phyloP scores from a whole-genome alignment of 2,888 invertebrate genomes.

The Crepidodera aurea region DNA sequence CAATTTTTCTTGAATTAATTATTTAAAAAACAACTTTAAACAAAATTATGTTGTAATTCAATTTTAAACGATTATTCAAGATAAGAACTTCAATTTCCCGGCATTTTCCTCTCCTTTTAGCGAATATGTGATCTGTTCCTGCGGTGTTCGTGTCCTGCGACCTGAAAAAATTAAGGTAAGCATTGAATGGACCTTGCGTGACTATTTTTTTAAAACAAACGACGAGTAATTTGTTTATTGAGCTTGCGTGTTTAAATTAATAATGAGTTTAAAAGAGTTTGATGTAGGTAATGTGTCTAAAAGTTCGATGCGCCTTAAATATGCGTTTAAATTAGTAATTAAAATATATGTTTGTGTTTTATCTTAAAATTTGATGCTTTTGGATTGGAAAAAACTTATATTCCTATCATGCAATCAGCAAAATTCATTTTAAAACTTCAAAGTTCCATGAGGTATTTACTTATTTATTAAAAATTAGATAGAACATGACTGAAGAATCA shows the following conservation, averaged over 20 bases:
- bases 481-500: too few relatives aligned
- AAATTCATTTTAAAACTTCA: too few relatives aligned
- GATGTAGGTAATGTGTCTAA: not conserved
- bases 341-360: too few relatives aligned
- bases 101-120: conserved; percentile 18
- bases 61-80: not conserved
- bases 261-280: not conserved
- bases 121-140: conserved; percentile 36
- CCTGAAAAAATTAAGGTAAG: conserved; percentile 33
- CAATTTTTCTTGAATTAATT: not conserved
- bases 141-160: conserved; percentile 12
- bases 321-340: too few relatives aligned
- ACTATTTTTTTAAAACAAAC: not conserved
- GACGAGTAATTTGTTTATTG: not conserved
- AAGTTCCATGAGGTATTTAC: too few relatives aligned
- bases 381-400: too few relatives aligned
- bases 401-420: too few relatives aligned
- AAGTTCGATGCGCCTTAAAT: too few relatives aligned
- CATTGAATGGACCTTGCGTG: conserved; percentile 15
- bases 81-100: not conserved
- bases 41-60: too few relatives aligned
- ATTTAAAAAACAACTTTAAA: not conserved
- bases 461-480: too few relatives aligned
- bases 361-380: too few relatives aligned
- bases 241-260: conserved; percentile 1